Base-by-base conservation (phyloP, 2,113 vertebrate genomes). In the Coptodon bakossiorum region DNA sequence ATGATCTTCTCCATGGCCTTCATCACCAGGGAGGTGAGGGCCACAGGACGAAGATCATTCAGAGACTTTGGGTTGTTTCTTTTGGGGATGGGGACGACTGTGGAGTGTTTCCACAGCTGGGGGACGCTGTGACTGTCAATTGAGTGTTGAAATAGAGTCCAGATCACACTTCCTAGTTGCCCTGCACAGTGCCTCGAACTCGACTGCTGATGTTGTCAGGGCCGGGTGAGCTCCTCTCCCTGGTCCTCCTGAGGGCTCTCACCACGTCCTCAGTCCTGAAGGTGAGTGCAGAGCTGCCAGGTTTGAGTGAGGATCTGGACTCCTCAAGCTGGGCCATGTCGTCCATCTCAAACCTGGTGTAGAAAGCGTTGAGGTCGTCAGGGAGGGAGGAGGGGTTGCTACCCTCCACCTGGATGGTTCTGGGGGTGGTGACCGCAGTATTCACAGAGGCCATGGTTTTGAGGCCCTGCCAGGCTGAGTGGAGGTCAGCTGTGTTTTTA, bases 301-400 rank as follows among this genome's bases (percentile, higher is more conserved):
- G 16, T 50, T 1, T 50, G 2, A 50, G 16, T 50, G 16, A 43
- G 12, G 48, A 50, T 9, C 16, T 50, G 48, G 7, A 19, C 16
- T 52, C 17, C 17, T 52, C 8, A 52, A 52, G 17, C 50, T 52
- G 50, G 17, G 0, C 0, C 0, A 52, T 5, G 50, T 52, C 19
- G 4, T 19, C 17, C 2, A 0, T 52, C 50, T 3, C 19, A 52
- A n/a, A 52, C 3, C 8, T 2, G 19, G 0, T 52, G 19, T 53
- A 53, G 50, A 53, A 53, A 10, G 50, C 5, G 0, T 0, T 53
- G 50, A 53, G 9, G 52, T 53, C 1, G 0, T 53, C 52, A 11
- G 19, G 52, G 52, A 24, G 53, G 53, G 10, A 54, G 53, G 10
- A 54, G n/a, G 53, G 53, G 53, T 54, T 4, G 5, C 53, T 54